Evolutionary conservation across 2,797 vertebrate genomes (phyloP).

Genomic region (Acestrorhynchus altus): DNA sequence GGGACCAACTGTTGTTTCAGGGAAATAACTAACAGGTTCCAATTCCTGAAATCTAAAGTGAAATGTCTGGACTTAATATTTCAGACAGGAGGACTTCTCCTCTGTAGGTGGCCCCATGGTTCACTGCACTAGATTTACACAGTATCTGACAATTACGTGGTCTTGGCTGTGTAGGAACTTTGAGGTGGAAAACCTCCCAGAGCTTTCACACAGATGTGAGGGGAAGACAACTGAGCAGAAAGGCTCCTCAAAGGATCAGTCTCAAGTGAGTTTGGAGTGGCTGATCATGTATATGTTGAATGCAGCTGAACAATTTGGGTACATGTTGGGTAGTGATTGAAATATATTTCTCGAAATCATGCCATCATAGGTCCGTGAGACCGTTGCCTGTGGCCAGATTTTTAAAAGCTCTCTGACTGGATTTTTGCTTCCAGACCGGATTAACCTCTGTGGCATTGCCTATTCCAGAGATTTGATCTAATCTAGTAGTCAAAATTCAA

Average conservation of each 20-base stretch:
- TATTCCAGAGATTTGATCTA: not conserved
- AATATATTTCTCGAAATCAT: not conserved
- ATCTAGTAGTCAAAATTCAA: not conserved
- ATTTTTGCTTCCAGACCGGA: not conserved
- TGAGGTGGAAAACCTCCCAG: not conserved
- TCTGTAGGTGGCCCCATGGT: not conserved
- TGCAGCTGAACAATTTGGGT: conserved; percentile 2
- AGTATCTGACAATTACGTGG: not conserved
- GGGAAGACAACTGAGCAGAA: not conserved
- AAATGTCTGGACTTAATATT: not conserved
- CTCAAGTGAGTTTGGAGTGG: not conserved
- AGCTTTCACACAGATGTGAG: not conserved
- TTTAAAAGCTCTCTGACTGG: not conserved
- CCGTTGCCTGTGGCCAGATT: not conserved
- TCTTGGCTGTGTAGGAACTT: not conserved
- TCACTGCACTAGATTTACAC: not conserved
- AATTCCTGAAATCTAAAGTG: not conserved
- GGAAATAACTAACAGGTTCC: not conserved
- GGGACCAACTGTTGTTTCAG: not conserved
- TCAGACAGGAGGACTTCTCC: not conserved
- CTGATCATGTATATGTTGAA: not conserved
- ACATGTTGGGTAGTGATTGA: not conserved
- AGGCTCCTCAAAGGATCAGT: not conserved
- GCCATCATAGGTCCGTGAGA: not conserved
- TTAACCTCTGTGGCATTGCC: not conserved